These are phyloP conservation scores for Cyphomyrus discorhynchus DNA, from an alignment of 2,113 vertebrate species.

Conservation along the genomic window DNA sequence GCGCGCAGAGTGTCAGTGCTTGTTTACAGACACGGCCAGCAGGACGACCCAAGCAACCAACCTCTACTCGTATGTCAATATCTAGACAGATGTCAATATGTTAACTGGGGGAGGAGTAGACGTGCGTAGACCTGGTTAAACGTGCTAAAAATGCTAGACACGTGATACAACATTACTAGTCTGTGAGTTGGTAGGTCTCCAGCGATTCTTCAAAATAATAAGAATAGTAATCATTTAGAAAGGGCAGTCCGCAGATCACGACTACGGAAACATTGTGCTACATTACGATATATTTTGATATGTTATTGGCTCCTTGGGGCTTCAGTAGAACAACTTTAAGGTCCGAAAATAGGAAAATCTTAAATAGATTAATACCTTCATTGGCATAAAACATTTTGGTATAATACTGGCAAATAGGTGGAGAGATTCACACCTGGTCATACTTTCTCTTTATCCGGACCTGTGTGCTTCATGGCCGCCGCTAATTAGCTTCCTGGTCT, in stretches of 20 bases:
- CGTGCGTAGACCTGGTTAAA: neutral
- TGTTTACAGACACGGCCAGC: neutral
- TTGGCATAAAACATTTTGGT: neutral
- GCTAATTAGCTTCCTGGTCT: constrained; percentile 4
- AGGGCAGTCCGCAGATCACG: neutral
- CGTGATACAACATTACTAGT: neutral
- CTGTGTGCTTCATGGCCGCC: neutral
- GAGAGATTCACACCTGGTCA: neutral
- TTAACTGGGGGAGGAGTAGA: neutral
- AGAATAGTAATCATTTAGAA: neutral
- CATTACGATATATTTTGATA: neutral
- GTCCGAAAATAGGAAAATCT: neutral
- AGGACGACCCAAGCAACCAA: neutral
- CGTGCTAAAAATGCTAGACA: neutral
- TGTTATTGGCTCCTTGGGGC: neutral
- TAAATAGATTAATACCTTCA: neutral
- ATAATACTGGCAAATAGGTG: neutral
- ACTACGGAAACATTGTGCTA: neutral
- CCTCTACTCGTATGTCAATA: neutral
- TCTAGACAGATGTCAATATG: neutral
- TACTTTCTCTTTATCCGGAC: neutral
- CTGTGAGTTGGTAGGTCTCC: neutral
- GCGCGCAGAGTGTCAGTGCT: neutral
- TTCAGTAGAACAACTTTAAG: neutral
- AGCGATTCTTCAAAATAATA: neutral